phyloP scores from a whole-genome alignment of 2,113 vertebrate species.

The Perca flavescens region DNA sequence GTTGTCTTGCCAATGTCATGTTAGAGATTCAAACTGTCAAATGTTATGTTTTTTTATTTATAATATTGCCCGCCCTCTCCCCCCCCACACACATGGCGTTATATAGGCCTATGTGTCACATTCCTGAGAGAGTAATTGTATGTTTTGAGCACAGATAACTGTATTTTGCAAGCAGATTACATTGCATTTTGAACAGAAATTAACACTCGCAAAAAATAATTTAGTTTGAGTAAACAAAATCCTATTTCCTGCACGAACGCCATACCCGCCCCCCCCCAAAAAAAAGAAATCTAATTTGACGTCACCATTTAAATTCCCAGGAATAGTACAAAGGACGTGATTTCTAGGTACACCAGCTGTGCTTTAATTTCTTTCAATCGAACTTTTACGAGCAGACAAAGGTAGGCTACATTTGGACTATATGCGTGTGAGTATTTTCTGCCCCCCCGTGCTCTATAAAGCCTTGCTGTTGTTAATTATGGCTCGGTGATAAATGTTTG shows the following conservation, averaged over 20 bases:
- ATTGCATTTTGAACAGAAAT: too few species aligned
- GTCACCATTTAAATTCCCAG: not conserved
- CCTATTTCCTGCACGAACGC: too few species aligned
- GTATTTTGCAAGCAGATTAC: too few species aligned
- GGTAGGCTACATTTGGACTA: not conserved
- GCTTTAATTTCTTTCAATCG: not conserved
- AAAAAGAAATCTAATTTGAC: not conserved
- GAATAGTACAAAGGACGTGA: not conserved
- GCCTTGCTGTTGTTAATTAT: conserved; percentile 49
- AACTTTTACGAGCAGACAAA: not conserved
- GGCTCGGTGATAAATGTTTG: conserved; percentile 72
- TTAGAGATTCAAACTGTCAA: not conserved
- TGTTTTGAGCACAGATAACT: too few species aligned
- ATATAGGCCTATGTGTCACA: too few species aligned
- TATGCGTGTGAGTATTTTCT: not conserved
- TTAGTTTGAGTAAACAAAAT: too few species aligned
- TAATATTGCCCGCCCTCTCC: not conserved
- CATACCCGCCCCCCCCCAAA: not conserved
- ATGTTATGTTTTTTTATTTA: too few species aligned
- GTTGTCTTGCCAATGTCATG: not conserved
- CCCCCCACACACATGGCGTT: too few species aligned
- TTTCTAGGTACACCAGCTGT: not conserved
- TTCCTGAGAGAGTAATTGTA: too few species aligned
- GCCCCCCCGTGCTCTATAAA: not conserved
- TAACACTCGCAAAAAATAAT: too few species aligned